Evolutionary conservation across 2,888 invertebrate genomes (phyloP).

Genomic region (Pheosia gnoma): DNA sequence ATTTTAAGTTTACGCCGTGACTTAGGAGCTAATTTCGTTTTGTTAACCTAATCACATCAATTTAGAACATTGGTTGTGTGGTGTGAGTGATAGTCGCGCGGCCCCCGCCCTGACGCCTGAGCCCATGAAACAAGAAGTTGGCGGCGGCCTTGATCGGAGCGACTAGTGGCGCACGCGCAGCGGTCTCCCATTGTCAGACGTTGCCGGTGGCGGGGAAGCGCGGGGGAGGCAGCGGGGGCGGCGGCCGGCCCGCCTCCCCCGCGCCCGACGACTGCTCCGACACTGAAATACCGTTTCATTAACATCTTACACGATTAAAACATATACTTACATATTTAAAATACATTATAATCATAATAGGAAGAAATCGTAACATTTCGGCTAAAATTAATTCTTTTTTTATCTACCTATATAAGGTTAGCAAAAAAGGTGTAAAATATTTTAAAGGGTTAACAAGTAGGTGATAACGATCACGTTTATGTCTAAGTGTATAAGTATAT

Average conservation of each 20-base stretch:
- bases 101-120: slow-evolving; percentile 80
- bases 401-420: no score
- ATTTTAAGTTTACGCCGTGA: slow-evolving; percentile 77
- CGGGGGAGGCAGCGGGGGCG: slow-evolving; percentile 92
- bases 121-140: slow-evolving; percentile 87
- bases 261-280: slow-evolving; percentile 93
- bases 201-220: slow-evolving; percentile 89
- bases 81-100: slow-evolving; percentile 72
- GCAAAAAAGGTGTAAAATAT: no score
- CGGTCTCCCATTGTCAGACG: slow-evolving; percentile 91
- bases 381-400: no score
- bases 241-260: slow-evolving; percentile 89
- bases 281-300: slow-evolving; percentile 82
- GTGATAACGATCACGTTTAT: no score
- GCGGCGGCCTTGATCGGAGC: slow-evolving; percentile 87
- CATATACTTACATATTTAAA: no score
- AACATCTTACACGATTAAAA: neutral
- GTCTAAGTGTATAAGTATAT: no score
- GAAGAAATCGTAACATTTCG: no score
- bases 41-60: slow-evolving; percentile 80
- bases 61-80: slow-evolving; percentile 84
- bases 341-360: no score
- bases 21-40: slow-evolving; percentile 75
- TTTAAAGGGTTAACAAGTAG: no score
- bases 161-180: slow-evolving; percentile 85